A percentile compares a stretch with the other conserved stretches of the same genome.
phyloP scores from a whole-genome alignment of 2,113 vertebrate species.

The Apteryx mantelli region DNA sequence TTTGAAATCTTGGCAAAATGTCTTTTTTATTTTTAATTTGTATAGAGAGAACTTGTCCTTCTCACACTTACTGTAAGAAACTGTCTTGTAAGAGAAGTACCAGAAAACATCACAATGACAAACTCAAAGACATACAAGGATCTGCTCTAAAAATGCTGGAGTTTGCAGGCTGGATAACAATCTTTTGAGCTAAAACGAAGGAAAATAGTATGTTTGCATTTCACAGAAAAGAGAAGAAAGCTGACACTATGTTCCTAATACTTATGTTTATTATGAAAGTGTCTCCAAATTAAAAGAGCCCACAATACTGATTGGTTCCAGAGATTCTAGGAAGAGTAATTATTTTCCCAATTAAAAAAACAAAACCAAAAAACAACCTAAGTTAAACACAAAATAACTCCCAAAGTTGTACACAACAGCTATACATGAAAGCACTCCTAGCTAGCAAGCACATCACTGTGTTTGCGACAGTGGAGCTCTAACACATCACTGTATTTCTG shows the following conservation, averaged over 20 bases:
- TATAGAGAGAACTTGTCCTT: not conserved
- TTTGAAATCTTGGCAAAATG: not conserved
- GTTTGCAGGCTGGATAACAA: not conserved
- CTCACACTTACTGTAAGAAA: not conserved
- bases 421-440: conserved; percentile 69
- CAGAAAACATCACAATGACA: not conserved
- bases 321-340: conserved; percentile 72
- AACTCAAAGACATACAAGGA: not conserved
- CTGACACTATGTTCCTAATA: conserved; percentile 59
- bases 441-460: conserved; percentile 66
- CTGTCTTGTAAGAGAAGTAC: not conserved
- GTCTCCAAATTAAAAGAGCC: conserved; percentile 80
- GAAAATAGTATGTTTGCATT: not conserved
- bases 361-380: not conserved
- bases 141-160: not conserved
- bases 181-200: not conserved
- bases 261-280: conserved; percentile 84
- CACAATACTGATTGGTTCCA: conserved; percentile 76
- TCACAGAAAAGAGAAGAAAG: conserved; percentile 44
- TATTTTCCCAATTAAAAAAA: conserved; percentile 68
- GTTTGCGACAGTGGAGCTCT: conserved; percentile 58
- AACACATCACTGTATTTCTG: conserved; percentile 63
- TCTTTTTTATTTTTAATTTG: not conserved
- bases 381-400: conserved; percentile 67
- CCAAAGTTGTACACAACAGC: conserved; percentile 41